phyloP scores from a whole-genome alignment of 2,888 invertebrate genomes.

The Dynastes hyllus region DNA sequence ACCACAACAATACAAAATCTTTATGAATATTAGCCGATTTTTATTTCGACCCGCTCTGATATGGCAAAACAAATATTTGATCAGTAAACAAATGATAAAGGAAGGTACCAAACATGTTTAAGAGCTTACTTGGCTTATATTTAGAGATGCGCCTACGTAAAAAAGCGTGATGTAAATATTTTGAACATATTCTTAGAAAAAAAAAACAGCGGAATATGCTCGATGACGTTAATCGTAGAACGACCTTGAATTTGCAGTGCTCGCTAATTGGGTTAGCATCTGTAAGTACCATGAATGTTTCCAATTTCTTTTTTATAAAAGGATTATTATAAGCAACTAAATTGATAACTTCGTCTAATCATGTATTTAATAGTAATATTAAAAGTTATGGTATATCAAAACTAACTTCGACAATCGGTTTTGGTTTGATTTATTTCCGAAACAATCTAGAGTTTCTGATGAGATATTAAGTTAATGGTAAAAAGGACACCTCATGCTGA shows the following conservation, averaged over 20 bases:
- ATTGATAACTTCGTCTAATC: too few relatives aligned
- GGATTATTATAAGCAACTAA: too few relatives aligned
- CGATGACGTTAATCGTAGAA: neutral
- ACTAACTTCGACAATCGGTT: too few relatives aligned
- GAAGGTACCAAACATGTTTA: conserved; percentile 22
- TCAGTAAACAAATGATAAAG: conserved; percentile 27
- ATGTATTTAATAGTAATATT: too few relatives aligned
- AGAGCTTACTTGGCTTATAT: conserved; percentile 17
- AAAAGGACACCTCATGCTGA: neutral
- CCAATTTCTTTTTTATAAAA: too few relatives aligned
- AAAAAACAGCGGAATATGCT: neutral
- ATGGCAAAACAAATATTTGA: conserved; percentile 30
- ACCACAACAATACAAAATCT: neutral
- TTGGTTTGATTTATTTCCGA: too few relatives aligned
- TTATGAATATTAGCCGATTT: neutral
- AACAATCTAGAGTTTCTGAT: too few relatives aligned
- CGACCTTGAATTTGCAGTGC: conserved; percentile 29
- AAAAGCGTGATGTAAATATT: conserved; percentile 33
- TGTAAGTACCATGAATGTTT: too few relatives aligned
- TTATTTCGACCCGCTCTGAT: neutral
- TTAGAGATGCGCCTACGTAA: conserved; percentile 23
- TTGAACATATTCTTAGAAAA: conserved; percentile 38
- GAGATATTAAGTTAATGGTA: too few relatives aligned
- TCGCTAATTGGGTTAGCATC: too few relatives aligned
- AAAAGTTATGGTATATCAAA: too few relatives aligned